These are phyloP conservation scores for human DNA, from an alignment of 2,113 vertebrate genomes.

Conservation along the genomic window GRCh38 chrX:110299501-110300000, in stretches of 20 bases:
- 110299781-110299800: not conserved
- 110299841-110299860: not conserved
- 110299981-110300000: not conserved
- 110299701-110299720: not conserved
- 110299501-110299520: not conserved
- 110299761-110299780: not conserved
- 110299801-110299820: not conserved
- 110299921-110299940: not conserved
- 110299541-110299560: not conserved
- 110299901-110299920: not conserved
- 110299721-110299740: not conserved
- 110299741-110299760: not conserved
- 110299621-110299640: not conserved
- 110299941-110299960: not conserved
- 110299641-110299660: not conserved
- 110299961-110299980: not conserved
- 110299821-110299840: constrained; percentile 1
- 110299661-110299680: not conserved
- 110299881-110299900: not conserved
- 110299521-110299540: constrained; percentile 8
- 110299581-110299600: not conserved
- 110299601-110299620: not conserved
- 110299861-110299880: not conserved
- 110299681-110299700: not conserved
- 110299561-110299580: not conserved